Percentiles rank a stretch among this genome's conserved stretches.
Evolutionary conservation across 2,797 vertebrate genomes (phyloP).

Genomic region (Hypotaenidia philippensis): DNA sequence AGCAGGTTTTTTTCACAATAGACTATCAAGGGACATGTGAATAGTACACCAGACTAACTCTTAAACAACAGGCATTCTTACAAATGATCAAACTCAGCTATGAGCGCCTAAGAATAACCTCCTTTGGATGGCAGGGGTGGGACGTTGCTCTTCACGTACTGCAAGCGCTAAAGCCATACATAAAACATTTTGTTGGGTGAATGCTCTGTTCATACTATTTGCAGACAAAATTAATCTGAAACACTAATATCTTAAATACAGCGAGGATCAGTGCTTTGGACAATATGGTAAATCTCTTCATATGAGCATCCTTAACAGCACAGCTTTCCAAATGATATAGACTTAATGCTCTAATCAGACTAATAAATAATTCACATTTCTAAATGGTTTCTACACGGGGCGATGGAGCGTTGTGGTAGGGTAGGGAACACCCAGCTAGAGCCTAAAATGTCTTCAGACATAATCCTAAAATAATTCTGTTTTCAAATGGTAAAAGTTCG

Average conservation of each 20-base stretch:
- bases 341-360: slow-evolving; percentile 39
- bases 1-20: slow-evolving; percentile 38
- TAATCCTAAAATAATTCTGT: slow-evolving; percentile 70
- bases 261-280: not conserved
- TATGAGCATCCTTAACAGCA: not conserved
- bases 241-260: not conserved
- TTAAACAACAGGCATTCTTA: slow-evolving; percentile 53
- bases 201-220: slow-evolving; percentile 5
- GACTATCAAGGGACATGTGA: slow-evolving; percentile 48
- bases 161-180: not conserved
- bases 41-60: slow-evolving; percentile 8
- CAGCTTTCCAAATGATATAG: not conserved
- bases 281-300: not conserved
- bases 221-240: slow-evolving; percentile 12
- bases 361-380: slow-evolving; percentile 53
- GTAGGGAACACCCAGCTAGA: slow-evolving; percentile 20
- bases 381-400: slow-evolving; percentile 29
- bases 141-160: not conserved
- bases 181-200: slow-evolving; percentile 11
- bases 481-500: slow-evolving; percentile 70
- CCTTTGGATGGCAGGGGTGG: slow-evolving; percentile 14
- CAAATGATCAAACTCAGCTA: slow-evolving; percentile 50
- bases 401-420: not conserved
- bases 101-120: slow-evolving; percentile 55
- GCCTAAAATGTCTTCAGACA: slow-evolving; percentile 52